A percentile compares a stretch with the other conserved stretches of the same genome.
Conservation (phyloP, 2,113 vertebrate genomes). For the Sapayoa aenigma region DNA sequence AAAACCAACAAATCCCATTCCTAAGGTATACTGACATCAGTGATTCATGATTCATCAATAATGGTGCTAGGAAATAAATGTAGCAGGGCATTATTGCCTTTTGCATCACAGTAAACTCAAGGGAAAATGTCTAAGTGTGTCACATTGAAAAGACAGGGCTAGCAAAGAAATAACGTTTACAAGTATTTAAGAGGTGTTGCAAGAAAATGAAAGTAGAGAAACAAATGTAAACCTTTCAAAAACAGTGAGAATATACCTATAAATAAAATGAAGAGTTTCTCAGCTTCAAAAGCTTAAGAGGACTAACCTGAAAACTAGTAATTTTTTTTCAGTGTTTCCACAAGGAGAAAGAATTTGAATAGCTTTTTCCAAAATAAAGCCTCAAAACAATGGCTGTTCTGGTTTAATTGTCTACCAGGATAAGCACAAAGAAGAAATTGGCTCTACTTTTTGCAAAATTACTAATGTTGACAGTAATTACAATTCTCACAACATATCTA, state of each 20-base stretch:
- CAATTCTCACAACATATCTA: constrained; percentile 23
- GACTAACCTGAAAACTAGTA: neutral
- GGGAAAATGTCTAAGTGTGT: constrained; percentile 30
- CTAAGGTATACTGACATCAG: constrained; percentile 56
- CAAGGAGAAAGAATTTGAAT: neutral
- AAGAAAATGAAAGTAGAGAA: constrained; percentile 5
- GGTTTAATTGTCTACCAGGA: constrained; percentile 7
- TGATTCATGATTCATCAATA: constrained; percentile 63
- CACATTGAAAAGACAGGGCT: neutral
- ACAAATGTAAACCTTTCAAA: constrained; percentile 5
- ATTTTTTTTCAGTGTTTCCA: neutral
- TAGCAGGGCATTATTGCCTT: constrained; percentile 52
- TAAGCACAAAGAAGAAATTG: neutral
- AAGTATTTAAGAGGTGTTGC: constrained; percentile 29
- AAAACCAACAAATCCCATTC: constrained; percentile 53
- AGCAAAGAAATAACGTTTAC: constrained; percentile 27
- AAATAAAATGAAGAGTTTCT: neutral
- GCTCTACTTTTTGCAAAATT: neutral
- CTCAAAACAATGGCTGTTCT: neutral
- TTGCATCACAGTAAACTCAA: constrained; percentile 11
- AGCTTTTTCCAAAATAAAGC: neutral
- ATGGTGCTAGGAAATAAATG: constrained; percentile 39
- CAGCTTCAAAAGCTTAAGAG: neutral
- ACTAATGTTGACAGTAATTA: constrained; percentile 50
- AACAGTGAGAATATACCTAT: neutral